Evolutionary conservation across 2,888 invertebrate species (phyloP).

Genomic region (Orthonevra nobilis): DNA sequence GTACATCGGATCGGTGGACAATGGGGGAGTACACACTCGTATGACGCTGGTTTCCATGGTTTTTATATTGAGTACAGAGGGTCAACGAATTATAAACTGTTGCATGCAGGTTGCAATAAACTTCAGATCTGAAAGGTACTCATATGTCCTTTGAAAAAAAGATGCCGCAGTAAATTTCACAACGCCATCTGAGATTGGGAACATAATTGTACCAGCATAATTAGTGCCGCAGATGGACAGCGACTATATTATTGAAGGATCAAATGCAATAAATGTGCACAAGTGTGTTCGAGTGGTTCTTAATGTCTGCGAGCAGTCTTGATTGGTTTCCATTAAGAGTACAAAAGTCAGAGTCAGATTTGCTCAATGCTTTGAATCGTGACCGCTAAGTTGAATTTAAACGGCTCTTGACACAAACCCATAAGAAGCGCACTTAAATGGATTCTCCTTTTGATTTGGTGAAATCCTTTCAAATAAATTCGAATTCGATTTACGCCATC

Average conservation of each 20-base stretch:
- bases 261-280: not conserved
- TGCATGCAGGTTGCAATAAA: slow-evolving; percentile 7
- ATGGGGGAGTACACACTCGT: too few species aligned
- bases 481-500: not conserved
- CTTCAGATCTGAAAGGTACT: too few species aligned
- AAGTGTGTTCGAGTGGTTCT: too few species aligned
- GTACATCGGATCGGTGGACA: not conserved
- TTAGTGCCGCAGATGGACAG: not conserved
- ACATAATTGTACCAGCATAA: too few species aligned
- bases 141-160: not conserved
- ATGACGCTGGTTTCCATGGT: not conserved
- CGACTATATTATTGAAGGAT: not conserved
- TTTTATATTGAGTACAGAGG: not conserved
- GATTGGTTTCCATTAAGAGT: too few species aligned
- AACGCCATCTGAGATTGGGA: not conserved
- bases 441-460: not conserved
- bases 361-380: not conserved
- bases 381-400: slow-evolving; percentile 1
- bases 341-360: not conserved
- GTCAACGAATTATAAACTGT: slow-evolving; percentile 19
- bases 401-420: not conserved
- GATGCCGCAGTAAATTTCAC: not conserved
- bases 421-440: not conserved
- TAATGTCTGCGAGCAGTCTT: too few species aligned
- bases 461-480: not conserved